A percentile compares a stretch with the other conserved stretches of the same genome.
Conservation (phyloP, 2,113 vertebrate genomes). For the Bubo scandiacus region DNA sequence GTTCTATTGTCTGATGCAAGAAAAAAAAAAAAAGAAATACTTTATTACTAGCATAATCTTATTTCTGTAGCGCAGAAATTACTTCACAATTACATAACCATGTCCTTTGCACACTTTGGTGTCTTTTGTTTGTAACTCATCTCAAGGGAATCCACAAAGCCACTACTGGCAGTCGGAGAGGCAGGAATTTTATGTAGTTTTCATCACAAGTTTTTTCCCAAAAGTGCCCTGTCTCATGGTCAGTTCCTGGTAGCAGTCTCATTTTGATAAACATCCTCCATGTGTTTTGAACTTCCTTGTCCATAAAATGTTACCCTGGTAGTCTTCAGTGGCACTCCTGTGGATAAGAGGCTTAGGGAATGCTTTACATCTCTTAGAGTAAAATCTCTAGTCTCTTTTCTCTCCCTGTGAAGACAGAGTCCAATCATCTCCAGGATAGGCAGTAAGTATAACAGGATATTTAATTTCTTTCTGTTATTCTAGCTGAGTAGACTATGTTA, state of each 20-base stretch:
- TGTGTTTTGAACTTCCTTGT: background rate
- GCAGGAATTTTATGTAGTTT: background rate
- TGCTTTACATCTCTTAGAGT: background rate
- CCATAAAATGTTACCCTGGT: background rate
- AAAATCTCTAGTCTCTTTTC: background rate
- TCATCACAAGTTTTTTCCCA: background rate
- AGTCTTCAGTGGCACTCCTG: background rate
- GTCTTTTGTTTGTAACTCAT: conserved; percentile 32
- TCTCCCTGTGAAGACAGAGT: background rate
- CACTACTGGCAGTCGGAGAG: background rate
- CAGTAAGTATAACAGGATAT: conserved; percentile 13
- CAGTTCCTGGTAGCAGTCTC: conserved; percentile 7
- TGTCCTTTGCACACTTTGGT: background rate
- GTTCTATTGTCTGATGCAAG: background rate
- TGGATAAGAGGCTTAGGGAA: background rate
- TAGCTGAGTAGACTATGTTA: background rate
- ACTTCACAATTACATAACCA: background rate
- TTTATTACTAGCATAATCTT: background rate
- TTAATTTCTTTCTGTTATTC: background rate
- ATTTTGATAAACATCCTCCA: conserved; percentile 13
- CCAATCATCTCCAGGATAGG: background rate
- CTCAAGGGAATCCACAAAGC: conserved; percentile 2
- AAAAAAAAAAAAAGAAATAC: background rate
- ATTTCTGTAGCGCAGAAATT: background rate
- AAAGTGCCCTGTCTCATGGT: background rate